Base-by-base conservation (phyloP, 2,113 vertebrate genomes). In the Herpetotheres cachinnans region DNA sequence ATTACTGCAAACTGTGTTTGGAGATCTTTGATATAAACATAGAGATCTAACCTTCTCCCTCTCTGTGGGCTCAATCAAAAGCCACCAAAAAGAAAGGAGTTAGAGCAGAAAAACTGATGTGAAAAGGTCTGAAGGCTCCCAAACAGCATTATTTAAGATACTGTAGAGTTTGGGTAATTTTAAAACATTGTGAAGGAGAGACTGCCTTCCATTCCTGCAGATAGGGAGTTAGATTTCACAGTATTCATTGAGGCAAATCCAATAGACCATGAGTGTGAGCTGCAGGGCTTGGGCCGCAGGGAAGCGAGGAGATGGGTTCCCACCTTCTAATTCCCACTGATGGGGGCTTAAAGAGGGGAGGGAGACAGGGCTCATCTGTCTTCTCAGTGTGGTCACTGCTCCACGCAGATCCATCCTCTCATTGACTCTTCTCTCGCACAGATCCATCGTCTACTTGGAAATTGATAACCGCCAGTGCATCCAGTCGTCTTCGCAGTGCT, bases 381-480 rank as follows among this genome's bases (percentile, higher is more conserved):
- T 70, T 24, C 36, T 42, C 11, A 0, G 34, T 2, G 50, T 69
- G 71, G 55, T 21, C 69, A 11, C 52, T 1, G 3, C 82, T 38
- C 69, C 10, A 1, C 30, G 61, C 25, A 42, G 42, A 42, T 42
- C 42, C 42, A 42, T 42, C 42, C 50, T 27, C 58, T 67, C 34
- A 85, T 15, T 17, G 92, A 32, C 91, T 54, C 20, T 6, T 36
- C 13, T 20, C 32, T 26, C 19, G 2, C 58, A 7, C 97, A 99
- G 99, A 26, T 99, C 99, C 25, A 98, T 99, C 1, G 99, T 99
- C 59, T 98, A 99, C 95, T 93, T 99, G 98, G 99, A 99, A 95
- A 99, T 99, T 2, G 99, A 99, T 97, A 99, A 99, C 97, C 99
- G 99, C 20, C 99, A 99, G 91, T 99, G 99, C 47, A 97, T 99